Evolutionary conservation across 2,113 vertebrate genomes (phyloP), one percentile per base, ranked within the genome.

Genomic region (Lanius collurio): DNA sequence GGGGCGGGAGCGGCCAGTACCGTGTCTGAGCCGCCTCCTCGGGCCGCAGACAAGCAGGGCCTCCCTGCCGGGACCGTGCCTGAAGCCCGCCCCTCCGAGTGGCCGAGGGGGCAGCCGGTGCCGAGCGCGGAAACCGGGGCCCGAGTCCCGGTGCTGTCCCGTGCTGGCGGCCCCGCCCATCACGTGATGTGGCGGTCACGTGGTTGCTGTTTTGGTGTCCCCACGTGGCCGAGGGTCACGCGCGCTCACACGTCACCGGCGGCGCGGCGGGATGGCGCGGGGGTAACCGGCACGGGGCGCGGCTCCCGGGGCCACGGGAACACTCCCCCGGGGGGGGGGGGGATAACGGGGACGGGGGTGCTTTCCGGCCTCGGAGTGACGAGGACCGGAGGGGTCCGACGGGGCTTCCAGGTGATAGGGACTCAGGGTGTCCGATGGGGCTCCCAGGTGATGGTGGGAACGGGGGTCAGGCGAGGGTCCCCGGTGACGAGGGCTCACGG

Each of bases 61-160:
- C 19, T 10, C 13, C 24, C 28, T 13, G 7, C 22, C 6, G 9
- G 24, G 14, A 3, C 28, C 23, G 28, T 2, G n/a, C 28, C 22
- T 5, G 8, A 4, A 6, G 26, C 53, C 21, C 8, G 24, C 42
- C 42, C 19, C 16, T 8, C 47, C 3, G 53, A 21, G 53, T 3
- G 31, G 55, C 13, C 55, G 19, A 1, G 20, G 33, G 6, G 3
- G 10, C 8, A 3, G 37, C 22, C 1, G 37, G 10, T 3, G 5
- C 50, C 31, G 13, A 6, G 15, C 30, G 19, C 56, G 1, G 30
- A 11, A 53, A 19, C 17, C 17, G 2, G 28, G 52, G 10, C 17
- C 50, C 15, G 10, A 44, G 7, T 44, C 42, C 42, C 42, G 6
- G 10, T 11, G 31, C 31, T 2, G 19, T 2, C 30, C 53, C 53